phyloP scores from a whole-genome alignment of 37 sponge, comb jelly and placozoan species.

The Oscarella lobularis region DNA sequence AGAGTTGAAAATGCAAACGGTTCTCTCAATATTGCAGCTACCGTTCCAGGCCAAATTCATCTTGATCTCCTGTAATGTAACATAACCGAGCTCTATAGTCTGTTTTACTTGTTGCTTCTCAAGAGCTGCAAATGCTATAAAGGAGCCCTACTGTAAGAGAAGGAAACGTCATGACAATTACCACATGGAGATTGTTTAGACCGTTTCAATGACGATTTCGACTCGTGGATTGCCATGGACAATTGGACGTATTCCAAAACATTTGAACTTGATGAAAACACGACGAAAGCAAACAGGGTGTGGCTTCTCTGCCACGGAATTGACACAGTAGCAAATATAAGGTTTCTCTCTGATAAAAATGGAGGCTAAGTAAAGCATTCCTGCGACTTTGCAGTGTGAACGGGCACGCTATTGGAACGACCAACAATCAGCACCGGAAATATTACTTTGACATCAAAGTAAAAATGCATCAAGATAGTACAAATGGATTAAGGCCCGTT shows the following conservation, averaged over 20 bases:
- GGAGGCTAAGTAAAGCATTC: too few species aligned
- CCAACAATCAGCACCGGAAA: conserved; percentile 33
- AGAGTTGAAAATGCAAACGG: background rate
- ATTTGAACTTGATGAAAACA: conserved; percentile 9
- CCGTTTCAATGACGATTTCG: conserved; percentile 46
- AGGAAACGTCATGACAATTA: too few species aligned
- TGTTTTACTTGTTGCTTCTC: too few species aligned
- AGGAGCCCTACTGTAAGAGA: too few species aligned
- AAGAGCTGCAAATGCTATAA: too few species aligned
- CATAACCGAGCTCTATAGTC: too few species aligned
- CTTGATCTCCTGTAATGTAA: conserved; percentile 50
- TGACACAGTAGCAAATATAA: conserved; percentile 61
- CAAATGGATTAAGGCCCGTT: background rate
- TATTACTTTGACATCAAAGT: conserved; percentile 58
- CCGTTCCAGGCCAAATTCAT: conserved; percentile 73
- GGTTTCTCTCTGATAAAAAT: too few species aligned
- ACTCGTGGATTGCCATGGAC: conserved; percentile 55
- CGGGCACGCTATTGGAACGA: conserved; percentile 11
- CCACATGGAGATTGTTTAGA: too few species aligned
- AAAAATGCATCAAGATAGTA: background rate
- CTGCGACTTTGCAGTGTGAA: too few species aligned
- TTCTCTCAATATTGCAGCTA: conserved; percentile 12
- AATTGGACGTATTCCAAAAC: conserved; percentile 40
- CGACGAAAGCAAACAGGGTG: conserved; percentile 12
- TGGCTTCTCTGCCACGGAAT: conserved; percentile 62